phyloP scores from a whole-genome alignment of 1,140 invertebrate genomes.

The Bombus ignitus region DNA sequence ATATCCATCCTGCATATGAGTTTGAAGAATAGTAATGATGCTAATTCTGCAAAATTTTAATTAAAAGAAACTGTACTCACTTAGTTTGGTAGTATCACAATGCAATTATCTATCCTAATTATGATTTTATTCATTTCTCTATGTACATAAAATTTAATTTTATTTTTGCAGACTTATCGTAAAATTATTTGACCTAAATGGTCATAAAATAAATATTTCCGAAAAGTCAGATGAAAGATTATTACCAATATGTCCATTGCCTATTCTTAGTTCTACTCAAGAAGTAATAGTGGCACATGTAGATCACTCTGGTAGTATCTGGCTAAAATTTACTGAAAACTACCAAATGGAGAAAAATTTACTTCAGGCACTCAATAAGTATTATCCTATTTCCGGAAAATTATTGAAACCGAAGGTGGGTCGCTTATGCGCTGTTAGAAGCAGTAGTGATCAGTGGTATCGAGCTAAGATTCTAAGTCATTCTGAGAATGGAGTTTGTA shows the following conservation, averaged over 20 bases:
- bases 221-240: slow-evolving; percentile 82
- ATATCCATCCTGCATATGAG: background rate
- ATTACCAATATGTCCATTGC: slow-evolving; percentile 82
- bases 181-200: slow-evolving; percentile 83
- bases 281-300: slow-evolving; percentile 82
- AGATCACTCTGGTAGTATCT: slow-evolving; percentile 83
- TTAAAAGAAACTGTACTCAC: background rate
- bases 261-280: slow-evolving; percentile 83
- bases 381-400: slow-evolving; percentile 83
- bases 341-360: slow-evolving; percentile 66
- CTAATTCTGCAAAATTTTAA: background rate
- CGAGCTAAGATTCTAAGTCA: slow-evolving; percentile 69
- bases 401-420: slow-evolving; percentile 75
- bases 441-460: slow-evolving; percentile 85
- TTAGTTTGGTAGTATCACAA: background rate
- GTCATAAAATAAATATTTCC: slow-evolving; percentile 83
- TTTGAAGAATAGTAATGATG: background rate
- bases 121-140: background rate
- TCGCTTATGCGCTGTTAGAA: slow-evolving; percentile 85
- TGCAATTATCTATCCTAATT: background rate
- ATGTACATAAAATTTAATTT: slow-evolving; percentile 36
- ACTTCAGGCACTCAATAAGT: slow-evolving; percentile 82
- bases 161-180: slow-evolving; percentile 83
- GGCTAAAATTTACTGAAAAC: slow-evolving; percentile 49
- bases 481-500: slow-evolving; percentile 49